Percentiles rank a stretch among this genome's conserved stretches.
These are phyloP conservation scores for Haplochromis burtoni DNA, from an alignment of 2,113 vertebrate genomes.

Conservation along the genomic window DNA sequence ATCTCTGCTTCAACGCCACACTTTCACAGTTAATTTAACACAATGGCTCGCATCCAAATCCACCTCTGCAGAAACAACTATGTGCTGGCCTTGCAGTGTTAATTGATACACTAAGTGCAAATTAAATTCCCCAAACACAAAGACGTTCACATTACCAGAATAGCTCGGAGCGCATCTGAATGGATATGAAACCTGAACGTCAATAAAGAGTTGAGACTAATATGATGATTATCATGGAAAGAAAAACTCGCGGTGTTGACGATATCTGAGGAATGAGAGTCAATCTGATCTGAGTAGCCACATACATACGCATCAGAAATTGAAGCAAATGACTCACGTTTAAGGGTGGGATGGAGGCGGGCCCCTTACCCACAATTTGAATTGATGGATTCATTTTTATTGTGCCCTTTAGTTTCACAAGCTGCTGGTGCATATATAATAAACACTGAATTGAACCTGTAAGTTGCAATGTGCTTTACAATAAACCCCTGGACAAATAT, in stretches of 20 bases:
- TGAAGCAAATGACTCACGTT: neutral
- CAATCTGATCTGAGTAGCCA: neutral
- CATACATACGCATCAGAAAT: neutral
- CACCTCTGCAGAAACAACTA: neutral
- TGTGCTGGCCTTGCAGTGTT: neutral
- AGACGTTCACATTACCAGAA: neutral
- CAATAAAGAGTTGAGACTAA: neutral
- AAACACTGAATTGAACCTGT: neutral
- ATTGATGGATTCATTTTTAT: neutral
- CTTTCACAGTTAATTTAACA: conserved; percentile 9
- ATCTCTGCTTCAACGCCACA: neutral
- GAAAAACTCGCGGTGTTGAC: neutral
- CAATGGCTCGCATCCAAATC: neutral
- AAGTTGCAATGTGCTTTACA: neutral
- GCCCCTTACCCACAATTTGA: neutral
- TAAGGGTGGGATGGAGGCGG: neutral
- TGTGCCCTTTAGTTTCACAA: neutral
- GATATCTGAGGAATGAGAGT: neutral
- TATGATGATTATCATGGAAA: neutral
- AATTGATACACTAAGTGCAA: conserved; percentile 6
- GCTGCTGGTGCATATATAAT: neutral
- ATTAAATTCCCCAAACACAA: neutral
- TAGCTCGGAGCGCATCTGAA: neutral
- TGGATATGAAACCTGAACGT: neutral
- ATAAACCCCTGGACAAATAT: neutral